Evolutionary conservation across 2,797 vertebrate species (phyloP).

Genomic region (Pangasius sanitwongsei): DNA sequence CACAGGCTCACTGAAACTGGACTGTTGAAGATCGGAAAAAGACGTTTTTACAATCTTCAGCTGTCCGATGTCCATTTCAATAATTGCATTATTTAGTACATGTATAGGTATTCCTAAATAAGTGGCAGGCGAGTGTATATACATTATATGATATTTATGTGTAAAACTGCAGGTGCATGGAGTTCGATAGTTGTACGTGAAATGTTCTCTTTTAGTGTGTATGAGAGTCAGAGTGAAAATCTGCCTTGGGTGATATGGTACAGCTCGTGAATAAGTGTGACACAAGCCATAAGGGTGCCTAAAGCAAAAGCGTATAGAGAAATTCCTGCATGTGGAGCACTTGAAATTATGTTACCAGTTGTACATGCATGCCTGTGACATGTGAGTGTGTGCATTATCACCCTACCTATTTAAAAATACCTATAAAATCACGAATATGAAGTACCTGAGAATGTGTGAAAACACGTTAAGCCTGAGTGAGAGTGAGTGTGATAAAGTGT

Average conservation of each 20-base stretch:
- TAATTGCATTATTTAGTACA: not conserved
- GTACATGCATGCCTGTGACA: not conserved
- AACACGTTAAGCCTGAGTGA: not conserved
- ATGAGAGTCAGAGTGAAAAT: not conserved
- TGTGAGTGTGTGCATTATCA: not conserved
- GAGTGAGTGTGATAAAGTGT: not conserved
- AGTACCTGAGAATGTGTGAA: constrained; percentile 22
- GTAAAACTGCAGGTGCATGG: not conserved
- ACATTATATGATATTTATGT: not conserved
- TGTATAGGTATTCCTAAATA: not conserved
- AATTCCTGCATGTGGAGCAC: not conserved
- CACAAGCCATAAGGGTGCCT: not conserved
- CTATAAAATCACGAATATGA: not conserved
- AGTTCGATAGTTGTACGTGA: not conserved
- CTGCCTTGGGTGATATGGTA: not conserved
- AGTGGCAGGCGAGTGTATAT: not conserved
- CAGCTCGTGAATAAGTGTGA: not conserved
- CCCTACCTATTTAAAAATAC: not conserved
- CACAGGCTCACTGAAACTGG: not conserved
- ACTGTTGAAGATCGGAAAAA: not conserved
- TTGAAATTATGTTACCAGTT: not conserved
- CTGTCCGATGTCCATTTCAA: not conserved
- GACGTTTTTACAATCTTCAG: not conserved
- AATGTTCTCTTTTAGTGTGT: constrained; percentile 2
- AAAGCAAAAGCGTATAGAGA: no score